Evolutionary conservation across 2,797 vertebrate genomes (phyloP).

Genomic region (Channallabes apus): DNA sequence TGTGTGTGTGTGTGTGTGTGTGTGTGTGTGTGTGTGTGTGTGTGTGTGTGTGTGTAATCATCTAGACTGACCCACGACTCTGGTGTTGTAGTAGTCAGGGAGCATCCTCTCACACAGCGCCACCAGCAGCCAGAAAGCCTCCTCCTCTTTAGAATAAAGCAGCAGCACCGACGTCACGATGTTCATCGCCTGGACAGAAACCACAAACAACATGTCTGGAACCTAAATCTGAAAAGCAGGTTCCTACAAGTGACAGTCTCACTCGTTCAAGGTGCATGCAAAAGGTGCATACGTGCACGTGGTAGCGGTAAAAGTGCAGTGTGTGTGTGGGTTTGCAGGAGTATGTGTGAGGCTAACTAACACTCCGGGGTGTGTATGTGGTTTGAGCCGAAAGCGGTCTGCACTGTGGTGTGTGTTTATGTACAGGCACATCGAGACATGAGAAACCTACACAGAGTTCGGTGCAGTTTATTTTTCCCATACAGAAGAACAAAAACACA

Average conservation of each 20-base stretch:
- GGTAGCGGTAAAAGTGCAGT: not conserved
- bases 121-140: constrained; percentile 96
- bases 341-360: not conserved
- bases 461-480: not conserved
- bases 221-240: not conserved
- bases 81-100: constrained; percentile 97
- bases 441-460: not conserved
- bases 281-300: not conserved
- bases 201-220: constrained; percentile 5
- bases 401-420: not conserved
- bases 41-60: not conserved
- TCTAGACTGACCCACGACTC: constrained; percentile 89
- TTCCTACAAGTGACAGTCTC: not conserved
- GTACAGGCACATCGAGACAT: not conserved
- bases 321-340: not conserved
- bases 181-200: constrained; percentile 89
- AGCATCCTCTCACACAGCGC: constrained; percentile 96
- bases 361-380: not conserved
- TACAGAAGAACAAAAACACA: not conserved
- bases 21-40: not conserved
- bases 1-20: constrained; percentile 8
- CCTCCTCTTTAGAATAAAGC: constrained; percentile 95
- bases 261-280: not conserved
- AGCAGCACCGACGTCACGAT: constrained; percentile 95
- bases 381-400: not conserved